phyloP scores from a whole-genome alignment of 2,797 vertebrate species.

The Tadarida brasiliensis region DNA sequence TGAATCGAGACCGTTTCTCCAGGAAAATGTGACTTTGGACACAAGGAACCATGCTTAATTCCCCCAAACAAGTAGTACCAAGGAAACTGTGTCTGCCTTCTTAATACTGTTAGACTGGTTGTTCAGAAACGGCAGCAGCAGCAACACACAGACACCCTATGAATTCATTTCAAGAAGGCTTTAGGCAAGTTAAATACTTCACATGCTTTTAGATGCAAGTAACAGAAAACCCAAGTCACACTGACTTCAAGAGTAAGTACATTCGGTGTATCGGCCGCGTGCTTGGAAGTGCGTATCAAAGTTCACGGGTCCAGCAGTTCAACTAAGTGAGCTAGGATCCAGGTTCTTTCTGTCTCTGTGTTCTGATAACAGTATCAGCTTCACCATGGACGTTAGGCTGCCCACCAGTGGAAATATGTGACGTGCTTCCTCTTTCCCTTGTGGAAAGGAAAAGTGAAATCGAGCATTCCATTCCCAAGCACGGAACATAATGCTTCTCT shows the following conservation, averaged over 20 bases:
- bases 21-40: slow-evolving; percentile 54
- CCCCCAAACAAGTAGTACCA: neutral
- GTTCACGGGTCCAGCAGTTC: neutral
- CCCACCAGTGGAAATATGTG: neutral
- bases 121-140: too few species aligned
- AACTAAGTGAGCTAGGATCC: neutral
- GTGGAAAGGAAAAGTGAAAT: slow-evolving; percentile 1
- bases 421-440: neutral
- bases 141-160: neutral
- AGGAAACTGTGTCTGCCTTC: neutral
- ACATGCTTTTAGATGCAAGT: slow-evolving; percentile 1
- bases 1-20: slow-evolving; percentile 47
- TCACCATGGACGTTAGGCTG: neutral
- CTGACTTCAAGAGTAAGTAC: neutral
- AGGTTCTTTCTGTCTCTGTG: neutral
- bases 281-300: neutral
- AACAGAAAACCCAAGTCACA: slow-evolving; percentile 3
- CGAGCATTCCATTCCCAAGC: neutral
- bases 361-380: neutral
- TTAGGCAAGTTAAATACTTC: slow-evolving; percentile 12
- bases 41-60: neutral
- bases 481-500: neutral
- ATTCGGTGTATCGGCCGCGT: neutral
- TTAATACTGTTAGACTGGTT: slow-evolving; percentile 18
- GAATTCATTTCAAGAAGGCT: slow-evolving; percentile 31